These are phyloP conservation scores for Capreolus pygargus DNA, from an alignment of 2,113 vertebrate genomes.

Conservation along the genomic window DNA sequence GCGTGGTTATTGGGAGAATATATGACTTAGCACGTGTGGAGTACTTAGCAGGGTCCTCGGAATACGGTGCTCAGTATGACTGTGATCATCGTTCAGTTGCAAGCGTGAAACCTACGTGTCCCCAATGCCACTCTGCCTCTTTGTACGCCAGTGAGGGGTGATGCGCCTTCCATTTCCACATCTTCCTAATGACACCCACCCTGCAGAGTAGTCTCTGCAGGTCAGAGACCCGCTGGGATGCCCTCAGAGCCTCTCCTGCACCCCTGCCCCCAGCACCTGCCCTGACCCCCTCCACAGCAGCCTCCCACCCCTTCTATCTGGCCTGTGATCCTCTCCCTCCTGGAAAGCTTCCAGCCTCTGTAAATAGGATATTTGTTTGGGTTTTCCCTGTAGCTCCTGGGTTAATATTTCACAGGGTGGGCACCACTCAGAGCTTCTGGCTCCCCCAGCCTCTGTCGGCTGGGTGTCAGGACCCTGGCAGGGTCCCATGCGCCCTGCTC, in stretches of 20 bases:
- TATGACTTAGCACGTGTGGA: not conserved
- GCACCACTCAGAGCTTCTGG: not conserved
- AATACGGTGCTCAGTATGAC: not conserved
- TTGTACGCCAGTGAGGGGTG: not conserved
- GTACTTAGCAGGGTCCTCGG: not conserved
- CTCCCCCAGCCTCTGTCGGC: not conserved
- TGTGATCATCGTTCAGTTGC: not conserved
- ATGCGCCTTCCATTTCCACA: not conserved
- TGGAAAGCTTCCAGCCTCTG: constrained; percentile 35
- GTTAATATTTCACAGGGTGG: constrained; percentile 43
- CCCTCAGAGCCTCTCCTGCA: not conserved
- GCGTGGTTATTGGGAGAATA: not conserved
- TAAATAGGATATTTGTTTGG: constrained; percentile 50
- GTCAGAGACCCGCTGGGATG: not conserved
- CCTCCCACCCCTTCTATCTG: not conserved
- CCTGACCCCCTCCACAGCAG: not conserved
- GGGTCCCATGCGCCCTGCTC: not conserved
- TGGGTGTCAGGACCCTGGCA: not conserved
- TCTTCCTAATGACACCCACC: not conserved
- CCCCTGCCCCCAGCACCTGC: not conserved
- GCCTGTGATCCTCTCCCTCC: not conserved
- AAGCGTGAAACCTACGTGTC: not conserved
- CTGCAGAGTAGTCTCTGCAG: no score
- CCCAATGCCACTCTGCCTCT: not conserved
- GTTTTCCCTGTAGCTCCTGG: not conserved